Conservation (phyloP, 1,140 invertebrate species). For the Octopus sinensis region DNA sequence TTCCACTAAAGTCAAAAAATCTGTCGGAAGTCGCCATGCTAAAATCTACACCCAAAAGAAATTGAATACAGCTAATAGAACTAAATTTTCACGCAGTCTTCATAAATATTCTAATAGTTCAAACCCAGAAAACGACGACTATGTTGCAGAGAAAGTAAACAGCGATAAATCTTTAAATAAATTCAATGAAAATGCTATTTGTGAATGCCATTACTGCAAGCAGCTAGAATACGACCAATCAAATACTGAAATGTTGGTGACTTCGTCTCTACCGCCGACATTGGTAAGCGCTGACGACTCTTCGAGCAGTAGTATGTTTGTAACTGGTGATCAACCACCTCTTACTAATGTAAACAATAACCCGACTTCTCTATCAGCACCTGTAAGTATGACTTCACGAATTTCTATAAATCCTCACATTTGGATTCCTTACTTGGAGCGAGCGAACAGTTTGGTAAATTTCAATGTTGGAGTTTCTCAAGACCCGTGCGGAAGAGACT, state of each 20-base stretch:
- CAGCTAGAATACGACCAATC: background rate
- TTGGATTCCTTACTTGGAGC: background rate
- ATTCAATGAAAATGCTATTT: background rate
- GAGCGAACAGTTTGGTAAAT: background rate
- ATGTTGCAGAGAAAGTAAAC: too few relatives aligned
- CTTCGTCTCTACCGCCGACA: background rate
- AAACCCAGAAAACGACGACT: background rate
- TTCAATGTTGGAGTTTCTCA: background rate
- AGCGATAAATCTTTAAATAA: background rate
- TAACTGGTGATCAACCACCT: background rate
- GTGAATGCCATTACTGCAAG: background rate
- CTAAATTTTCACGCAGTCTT: background rate
- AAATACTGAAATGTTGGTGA: background rate
- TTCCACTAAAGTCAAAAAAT: background rate
- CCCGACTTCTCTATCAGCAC: background rate
- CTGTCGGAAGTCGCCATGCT: background rate
- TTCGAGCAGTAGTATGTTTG: background rate
- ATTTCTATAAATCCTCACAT: conserved; percentile 3
- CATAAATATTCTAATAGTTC: background rate
- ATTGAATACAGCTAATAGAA: background rate
- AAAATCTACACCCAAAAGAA: background rate
- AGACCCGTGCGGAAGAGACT: background rate
- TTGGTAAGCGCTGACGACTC: background rate
- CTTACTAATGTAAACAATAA: background rate
- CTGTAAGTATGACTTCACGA: background rate